Base-by-base conservation (phyloP, 2,888 invertebrate species). In the Anthophora plumipes region DNA sequence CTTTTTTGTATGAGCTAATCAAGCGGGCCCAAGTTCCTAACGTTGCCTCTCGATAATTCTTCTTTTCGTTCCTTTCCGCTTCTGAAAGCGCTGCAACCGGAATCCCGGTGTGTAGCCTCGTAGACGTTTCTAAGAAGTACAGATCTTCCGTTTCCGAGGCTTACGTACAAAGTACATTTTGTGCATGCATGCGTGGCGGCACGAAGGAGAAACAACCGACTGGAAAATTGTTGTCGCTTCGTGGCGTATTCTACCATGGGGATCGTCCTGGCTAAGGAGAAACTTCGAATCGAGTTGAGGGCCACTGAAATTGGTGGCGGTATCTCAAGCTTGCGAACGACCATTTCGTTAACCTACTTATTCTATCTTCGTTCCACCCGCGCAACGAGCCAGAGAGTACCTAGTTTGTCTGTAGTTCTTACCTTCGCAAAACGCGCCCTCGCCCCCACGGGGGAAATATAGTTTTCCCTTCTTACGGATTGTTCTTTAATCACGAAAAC, bases 261-360 rank as follows among this genome's bases (percentile, higher is more conserved):
- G 59, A 73, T 50, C 63, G 48, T n/a, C 1, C 71, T 50, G 37
- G 61, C 22, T 6, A 64, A 25, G 69, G 50, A 39, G 80, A 80
- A 88, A 87, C 86, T 87, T 85, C 75, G 75, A 83, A 85, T 85
- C 80, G 82, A 82, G 81, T 84, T 80, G 87, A 88, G 84, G 79
- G 77, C 85, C 84, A 82, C 88, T 79, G 84, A 82, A 88, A 88
- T 88, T 88, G 87, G 72, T 81, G 82, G 84, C 70, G 85, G 85
- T 85, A 88, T 87, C 82, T 88, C 80, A 87, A 85, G 82, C 85
- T 88, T 84, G 85, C 80, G 82, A 84, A 87, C 87, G 85, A 87
- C 87, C 88, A 87, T 88, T 88, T 88, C 87, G 84, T 88, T 88
- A 88, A 87, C 85, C 88, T 88, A 88, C 82, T 88, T 88, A 88